phyloP scores from a whole-genome alignment of 2,888 invertebrate genomes.

The Listrodromus nycthemerus region DNA sequence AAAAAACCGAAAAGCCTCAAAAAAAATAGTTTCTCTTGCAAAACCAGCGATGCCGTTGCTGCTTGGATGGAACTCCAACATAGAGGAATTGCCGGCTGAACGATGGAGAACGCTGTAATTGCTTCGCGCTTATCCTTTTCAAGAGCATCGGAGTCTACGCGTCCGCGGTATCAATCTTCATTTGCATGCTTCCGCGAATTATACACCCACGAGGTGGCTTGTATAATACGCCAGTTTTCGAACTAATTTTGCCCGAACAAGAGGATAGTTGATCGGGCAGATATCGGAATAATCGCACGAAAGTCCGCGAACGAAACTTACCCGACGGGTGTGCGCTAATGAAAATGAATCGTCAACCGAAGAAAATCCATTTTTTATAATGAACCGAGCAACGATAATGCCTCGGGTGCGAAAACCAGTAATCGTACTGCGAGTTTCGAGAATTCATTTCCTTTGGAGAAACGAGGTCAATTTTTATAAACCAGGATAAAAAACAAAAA shows the following conservation, averaged over 20 bases:
- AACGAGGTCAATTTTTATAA: neutral
- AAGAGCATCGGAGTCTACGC: neutral
- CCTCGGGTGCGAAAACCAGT: no score
- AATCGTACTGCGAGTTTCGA: neutral
- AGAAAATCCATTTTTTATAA: no score
- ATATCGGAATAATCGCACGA: neutral
- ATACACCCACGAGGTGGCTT: neutral
- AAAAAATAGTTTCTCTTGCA: no score
- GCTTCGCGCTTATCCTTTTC: constrained; percentile 14
- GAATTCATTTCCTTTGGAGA: neutral
- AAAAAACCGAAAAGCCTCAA: no score
- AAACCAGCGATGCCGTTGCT: no score
- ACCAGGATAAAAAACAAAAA: neutral
- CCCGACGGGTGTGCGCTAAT: no score
- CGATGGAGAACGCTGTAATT: constrained; percentile 19
- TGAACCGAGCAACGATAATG: no score
- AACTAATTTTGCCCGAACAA: constrained; percentile 16
- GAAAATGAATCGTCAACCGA: no score
- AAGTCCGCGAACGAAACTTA: neutral
- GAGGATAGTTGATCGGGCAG: neutral
- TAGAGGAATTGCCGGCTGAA: neutral
- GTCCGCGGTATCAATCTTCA: constrained; percentile 40
- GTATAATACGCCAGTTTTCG: neutral
- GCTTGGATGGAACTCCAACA: neutral
- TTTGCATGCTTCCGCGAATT: constrained; percentile 34